Conservation (phyloP, 2,113 vertebrate species). For the Sporophila hypoxantha region DNA sequence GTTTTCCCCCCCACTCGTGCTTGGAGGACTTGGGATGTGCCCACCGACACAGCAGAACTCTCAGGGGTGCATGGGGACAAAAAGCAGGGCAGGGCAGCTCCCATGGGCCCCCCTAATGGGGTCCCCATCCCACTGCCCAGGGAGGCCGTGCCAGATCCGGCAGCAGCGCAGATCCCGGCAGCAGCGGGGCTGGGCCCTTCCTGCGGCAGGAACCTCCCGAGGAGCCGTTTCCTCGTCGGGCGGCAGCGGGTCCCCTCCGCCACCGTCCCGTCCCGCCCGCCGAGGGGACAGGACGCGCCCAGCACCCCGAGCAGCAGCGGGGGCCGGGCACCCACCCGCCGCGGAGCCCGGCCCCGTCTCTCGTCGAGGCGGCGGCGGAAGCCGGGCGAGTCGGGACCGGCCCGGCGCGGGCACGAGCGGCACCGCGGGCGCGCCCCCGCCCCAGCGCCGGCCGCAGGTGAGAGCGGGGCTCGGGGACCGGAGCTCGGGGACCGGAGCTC, state of each 20-base stretch:
- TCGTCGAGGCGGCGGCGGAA: not conserved
- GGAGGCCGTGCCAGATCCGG: not conserved
- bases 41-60: not conserved
- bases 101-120: not conserved
- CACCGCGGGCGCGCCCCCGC: not conserved
- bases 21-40: not conserved
- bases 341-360: not conserved
- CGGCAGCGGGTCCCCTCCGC: not conserved
- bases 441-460: not conserved
- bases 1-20: not conserved
- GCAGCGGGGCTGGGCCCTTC: conserved; percentile 40
- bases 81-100: not conserved
- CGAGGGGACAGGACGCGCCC: not conserved
- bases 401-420: not conserved
- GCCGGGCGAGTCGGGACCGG: conserved; percentile 10
- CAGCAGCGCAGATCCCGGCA: not conserved
- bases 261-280: not conserved
- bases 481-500: accelerated
- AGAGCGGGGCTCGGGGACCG: not conserved
- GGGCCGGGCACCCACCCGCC: not conserved
- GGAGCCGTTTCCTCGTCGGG: conserved; percentile 24
- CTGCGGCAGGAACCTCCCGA: conserved; percentile 41
- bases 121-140: not conserved
- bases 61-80: not conserved
- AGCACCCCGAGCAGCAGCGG: not conserved